Percentiles rank a stretch among this genome's conserved stretches.
These are phyloP conservation scores for Hipposideros armiger DNA, from an alignment of 2,113 vertebrate species.

Conservation along the genomic window DNA sequence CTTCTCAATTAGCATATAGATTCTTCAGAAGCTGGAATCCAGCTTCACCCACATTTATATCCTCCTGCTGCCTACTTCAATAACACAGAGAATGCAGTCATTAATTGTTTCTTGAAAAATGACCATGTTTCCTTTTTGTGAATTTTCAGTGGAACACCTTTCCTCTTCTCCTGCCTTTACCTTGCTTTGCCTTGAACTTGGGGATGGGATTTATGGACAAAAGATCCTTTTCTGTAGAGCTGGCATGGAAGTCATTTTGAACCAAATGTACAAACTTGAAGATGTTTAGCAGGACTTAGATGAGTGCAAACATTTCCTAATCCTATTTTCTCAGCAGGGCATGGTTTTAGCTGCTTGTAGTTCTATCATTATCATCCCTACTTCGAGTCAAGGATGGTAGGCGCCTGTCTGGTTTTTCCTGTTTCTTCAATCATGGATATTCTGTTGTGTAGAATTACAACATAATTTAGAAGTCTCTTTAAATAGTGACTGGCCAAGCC, in stretches of 20 bases:
- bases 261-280: neutral
- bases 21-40: neutral
- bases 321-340: neutral
- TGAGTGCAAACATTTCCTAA: neutral
- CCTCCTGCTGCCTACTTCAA: neutral
- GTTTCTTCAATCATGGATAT: neutral
- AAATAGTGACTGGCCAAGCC: neutral
- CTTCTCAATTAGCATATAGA: neutral
- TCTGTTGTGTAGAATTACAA: neutral
- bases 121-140: conserved; percentile 1
- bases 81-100: neutral
- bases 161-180: conserved; percentile 10
- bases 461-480: neutral
- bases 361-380: neutral
- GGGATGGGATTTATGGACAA: neutral
- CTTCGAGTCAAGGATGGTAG: neutral
- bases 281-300: neutral
- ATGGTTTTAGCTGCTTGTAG: neutral
- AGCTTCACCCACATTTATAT: neutral
- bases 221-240: neutral
- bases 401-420: neutral
- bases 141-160: conserved; percentile 49
- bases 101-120: conserved; percentile 47
- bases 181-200: conserved; percentile 32
- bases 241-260: conserved; percentile 11